phyloP scores from a whole-genome alignment of 2,888 invertebrate species.

The Eumacrocentrus americanus region DNA sequence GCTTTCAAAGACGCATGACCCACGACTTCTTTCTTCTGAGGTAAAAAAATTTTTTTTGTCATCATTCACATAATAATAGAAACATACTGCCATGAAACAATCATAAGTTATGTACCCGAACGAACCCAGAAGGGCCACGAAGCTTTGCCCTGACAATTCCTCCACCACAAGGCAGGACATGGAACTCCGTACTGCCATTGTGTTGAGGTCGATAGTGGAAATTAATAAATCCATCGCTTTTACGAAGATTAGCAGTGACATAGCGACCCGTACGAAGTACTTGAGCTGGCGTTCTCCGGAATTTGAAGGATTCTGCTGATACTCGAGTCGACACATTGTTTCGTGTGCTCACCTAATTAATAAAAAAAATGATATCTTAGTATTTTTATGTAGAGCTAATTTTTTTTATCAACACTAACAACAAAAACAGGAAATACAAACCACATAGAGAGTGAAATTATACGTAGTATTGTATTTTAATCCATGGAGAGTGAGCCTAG shows the following conservation, averaged over 20 bases:
- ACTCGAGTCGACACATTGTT: constrained; percentile 57
- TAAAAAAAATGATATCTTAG: constrained; percentile 9
- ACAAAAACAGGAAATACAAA: constrained; percentile 36
- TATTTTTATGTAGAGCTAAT: not conserved
- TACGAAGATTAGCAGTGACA: constrained; percentile 49
- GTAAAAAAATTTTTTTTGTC: constrained; percentile 10
- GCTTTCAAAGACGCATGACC: constrained; percentile 52
- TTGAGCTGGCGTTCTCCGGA: constrained; percentile 52
- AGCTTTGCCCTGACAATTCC: constrained; percentile 54
- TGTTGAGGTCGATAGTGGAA: constrained; percentile 56
- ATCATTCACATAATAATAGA: too few species aligned
- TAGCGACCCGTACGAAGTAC: constrained; percentile 51
- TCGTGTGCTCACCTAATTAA: constrained; percentile 49
- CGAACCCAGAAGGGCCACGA: constrained; percentile 48
- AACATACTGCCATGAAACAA: too few species aligned
- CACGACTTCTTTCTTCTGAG: constrained; percentile 52
- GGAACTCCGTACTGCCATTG: constrained; percentile 54
- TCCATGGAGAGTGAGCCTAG: constrained; percentile 56
- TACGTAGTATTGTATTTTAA: constrained; percentile 59
- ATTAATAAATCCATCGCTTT: constrained; percentile 53
- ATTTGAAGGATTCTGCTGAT: constrained; percentile 51
- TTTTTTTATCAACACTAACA: not conserved
- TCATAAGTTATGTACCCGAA: constrained; percentile 50
- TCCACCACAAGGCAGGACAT: constrained; percentile 55
- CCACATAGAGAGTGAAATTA: constrained; percentile 59